These are phyloP conservation scores for Neofelis nebulosa DNA, from an alignment of 2,113 vertebrate genomes.

Conservation along the genomic window DNA sequence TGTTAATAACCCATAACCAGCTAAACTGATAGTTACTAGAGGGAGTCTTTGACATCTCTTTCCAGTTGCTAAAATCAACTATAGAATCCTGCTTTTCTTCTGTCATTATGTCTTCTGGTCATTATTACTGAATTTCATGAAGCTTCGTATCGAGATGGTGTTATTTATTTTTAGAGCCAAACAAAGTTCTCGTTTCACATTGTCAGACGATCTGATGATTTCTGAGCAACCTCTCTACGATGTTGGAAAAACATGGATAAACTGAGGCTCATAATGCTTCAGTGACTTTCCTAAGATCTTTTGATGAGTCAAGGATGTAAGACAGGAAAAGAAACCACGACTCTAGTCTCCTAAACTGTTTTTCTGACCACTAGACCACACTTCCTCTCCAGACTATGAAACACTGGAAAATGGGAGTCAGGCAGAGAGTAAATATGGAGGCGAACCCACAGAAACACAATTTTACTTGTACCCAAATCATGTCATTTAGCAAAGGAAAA, in stretches of 20 bases:
- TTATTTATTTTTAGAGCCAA: not conserved
- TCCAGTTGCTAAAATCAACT: not conserved
- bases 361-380: conserved; percentile 78
- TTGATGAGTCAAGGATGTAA: conserved; percentile 54
- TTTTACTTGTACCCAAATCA: conserved; percentile 76
- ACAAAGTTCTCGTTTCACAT: not conserved
- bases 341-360: conserved; percentile 56
- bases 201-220: not conserved
- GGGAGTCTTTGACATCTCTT: not conserved
- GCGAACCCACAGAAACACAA: conserved; percentile 75
- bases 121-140: not conserved
- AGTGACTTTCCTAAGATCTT: conserved; percentile 14
- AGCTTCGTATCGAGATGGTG: not conserved
- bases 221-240: not conserved
- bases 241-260: conserved; percentile 37
- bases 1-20: not conserved
- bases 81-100: not conserved
- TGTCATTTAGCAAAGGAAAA: conserved; percentile 82
- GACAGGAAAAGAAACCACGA: conserved; percentile 69
- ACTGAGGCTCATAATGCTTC: conserved; percentile 23
- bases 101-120: not conserved
- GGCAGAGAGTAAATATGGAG: conserved; percentile 73
- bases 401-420: conserved; percentile 76
- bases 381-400: conserved; percentile 81
- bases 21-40: not conserved